Conservation (phyloP, 2,113 vertebrate species). For the Bufo bufo region DNA sequence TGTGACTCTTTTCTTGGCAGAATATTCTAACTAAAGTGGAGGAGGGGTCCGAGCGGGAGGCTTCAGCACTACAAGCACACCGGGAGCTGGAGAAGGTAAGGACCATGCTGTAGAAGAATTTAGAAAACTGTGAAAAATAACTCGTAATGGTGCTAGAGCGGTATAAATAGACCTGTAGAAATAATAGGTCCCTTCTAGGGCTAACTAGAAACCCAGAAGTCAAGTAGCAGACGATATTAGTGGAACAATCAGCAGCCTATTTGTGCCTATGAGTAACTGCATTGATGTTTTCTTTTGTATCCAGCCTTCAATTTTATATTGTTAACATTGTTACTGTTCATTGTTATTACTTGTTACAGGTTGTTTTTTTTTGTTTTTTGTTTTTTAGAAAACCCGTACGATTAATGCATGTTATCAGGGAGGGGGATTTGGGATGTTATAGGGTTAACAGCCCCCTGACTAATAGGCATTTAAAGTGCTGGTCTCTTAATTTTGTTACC, state of each 20-base stretch:
- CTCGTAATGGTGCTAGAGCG: background rate
- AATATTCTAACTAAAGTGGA: conserved; percentile 95
- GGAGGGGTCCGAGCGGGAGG: conserved; percentile 85
- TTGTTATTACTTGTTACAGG: background rate
- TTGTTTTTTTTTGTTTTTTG: background rate
- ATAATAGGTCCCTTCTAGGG: background rate
- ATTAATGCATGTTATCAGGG: background rate
- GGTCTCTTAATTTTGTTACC: background rate
- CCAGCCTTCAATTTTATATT: background rate
- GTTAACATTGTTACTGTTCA: background rate
- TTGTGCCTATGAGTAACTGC: conserved; percentile 3
- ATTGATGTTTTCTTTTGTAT: background rate
- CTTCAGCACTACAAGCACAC: conserved; percentile 87
- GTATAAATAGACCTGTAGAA: conserved; percentile 27
- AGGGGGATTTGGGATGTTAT: background rate
- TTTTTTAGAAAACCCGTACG: background rate
- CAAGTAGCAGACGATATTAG: background rate
- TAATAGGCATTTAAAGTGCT: background rate
- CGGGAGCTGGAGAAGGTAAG: conserved; percentile 89
- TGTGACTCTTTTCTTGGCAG: conserved; percentile 63
- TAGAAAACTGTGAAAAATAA: background rate
- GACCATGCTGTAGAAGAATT: background rate
- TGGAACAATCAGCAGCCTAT: conserved; percentile 29
- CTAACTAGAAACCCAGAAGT: background rate
- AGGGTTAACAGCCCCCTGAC: background rate